Evolutionary conservation across 2,113 vertebrate species (phyloP).

Genomic region (Zingel zingel): DNA sequence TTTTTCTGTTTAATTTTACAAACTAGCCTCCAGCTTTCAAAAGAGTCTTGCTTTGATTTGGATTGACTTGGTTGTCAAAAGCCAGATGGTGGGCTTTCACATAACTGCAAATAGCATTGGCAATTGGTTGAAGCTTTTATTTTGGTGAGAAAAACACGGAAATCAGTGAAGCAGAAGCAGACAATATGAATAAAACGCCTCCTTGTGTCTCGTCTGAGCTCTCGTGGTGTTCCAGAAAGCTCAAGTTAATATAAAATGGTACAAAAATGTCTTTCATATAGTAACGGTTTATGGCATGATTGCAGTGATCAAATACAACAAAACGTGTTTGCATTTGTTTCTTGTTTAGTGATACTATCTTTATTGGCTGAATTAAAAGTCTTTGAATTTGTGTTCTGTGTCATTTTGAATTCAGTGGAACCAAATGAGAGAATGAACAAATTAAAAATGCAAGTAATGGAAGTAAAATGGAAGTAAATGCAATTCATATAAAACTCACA

Average conservation of each 20-base stretch:
- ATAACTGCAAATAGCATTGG: constrained; percentile 68
- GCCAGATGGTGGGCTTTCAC: constrained; percentile 71
- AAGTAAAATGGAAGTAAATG: no score
- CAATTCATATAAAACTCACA: background rate
- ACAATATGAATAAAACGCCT: constrained; percentile 54
- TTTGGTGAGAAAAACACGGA: constrained; percentile 56
- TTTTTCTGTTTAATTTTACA: constrained; percentile 60
- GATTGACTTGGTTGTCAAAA: constrained; percentile 56
- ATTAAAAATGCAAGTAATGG: background rate
- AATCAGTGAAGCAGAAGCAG: constrained; percentile 54
- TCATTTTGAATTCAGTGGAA: constrained; percentile 1
- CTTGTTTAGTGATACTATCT: background rate
- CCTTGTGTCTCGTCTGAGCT: constrained; percentile 30
- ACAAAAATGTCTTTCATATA: constrained; percentile 30
- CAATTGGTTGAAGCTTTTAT: constrained; percentile 56
- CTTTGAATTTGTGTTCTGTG: background rate
- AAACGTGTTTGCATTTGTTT: constrained; percentile 2
- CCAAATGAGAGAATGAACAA: background rate
- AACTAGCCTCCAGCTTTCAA: constrained; percentile 61
- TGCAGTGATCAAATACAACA: constrained; percentile 7
- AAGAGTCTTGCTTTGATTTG: constrained; percentile 63
- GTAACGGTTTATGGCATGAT: constrained; percentile 30
- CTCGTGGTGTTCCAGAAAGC: constrained; percentile 36
- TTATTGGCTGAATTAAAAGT: constrained; percentile 6
- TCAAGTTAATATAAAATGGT: constrained; percentile 43